phyloP scores from a whole-genome alignment of 2,113 vertebrate species.

The Athene noctua region DNA sequence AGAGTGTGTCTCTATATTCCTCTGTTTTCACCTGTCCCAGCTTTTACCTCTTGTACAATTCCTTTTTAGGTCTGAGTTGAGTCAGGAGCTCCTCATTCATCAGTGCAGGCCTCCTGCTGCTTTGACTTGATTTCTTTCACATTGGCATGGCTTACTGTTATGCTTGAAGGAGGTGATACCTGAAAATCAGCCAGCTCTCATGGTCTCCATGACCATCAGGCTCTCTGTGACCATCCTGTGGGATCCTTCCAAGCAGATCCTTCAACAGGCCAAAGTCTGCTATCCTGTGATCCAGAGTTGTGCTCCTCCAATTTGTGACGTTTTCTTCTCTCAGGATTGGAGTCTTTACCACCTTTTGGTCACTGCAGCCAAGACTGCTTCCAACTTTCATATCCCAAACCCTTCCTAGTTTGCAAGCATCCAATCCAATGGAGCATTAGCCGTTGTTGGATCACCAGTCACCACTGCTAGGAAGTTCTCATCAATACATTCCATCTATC shows the following conservation, averaged over 20 bases:
- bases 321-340: background rate
- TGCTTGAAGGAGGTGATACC: background rate
- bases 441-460: background rate
- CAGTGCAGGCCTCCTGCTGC: background rate
- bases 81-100: background rate
- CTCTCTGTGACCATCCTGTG: background rate
- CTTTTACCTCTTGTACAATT: background rate
- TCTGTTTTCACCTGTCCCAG: background rate
- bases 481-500: background rate
- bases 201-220: background rate
- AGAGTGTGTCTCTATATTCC: background rate
- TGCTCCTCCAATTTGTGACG: background rate
- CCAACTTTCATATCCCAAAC: background rate
- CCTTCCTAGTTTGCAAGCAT: background rate
- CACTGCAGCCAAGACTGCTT: background rate
- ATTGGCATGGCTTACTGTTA: background rate
- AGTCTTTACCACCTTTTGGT: background rate
- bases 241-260: background rate
- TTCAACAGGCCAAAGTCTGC: background rate
- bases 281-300: background rate
- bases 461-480: background rate
- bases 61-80: background rate
- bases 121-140: background rate
- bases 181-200: background rate
- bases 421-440: fast-evolving